A percentile compares a stretch with the other conserved stretches of the same genome.
phyloP scores from a whole-genome alignment of 2,888 invertebrate genomes.

The Megamerina dolium region DNA sequence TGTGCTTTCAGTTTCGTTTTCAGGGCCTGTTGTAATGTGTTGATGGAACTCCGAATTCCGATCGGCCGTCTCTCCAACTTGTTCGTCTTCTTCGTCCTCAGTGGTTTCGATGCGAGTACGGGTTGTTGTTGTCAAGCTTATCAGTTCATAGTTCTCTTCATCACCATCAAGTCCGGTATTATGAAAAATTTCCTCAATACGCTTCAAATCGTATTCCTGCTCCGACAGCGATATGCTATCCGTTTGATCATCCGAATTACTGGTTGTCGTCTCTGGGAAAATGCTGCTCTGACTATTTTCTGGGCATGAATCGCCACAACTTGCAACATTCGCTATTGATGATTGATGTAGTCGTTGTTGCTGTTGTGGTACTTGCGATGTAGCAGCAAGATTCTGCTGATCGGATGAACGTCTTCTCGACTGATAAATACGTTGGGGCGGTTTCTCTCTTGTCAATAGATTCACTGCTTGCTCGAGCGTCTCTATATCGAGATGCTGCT shows the following conservation, averaged over 20 bases:
- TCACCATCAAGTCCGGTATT: constrained; percentile 28
- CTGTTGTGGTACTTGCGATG: background rate
- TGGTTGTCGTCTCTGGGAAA: constrained; percentile 46
- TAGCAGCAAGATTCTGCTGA: constrained; percentile 9
- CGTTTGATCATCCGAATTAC: constrained; percentile 46
- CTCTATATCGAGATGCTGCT: constrained; percentile 35
- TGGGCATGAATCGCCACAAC: constrained; percentile 37
- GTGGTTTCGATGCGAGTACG: constrained; percentile 36
- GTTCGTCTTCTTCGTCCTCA: constrained; percentile 26
- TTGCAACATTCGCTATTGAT: too few species aligned
- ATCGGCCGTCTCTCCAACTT: constrained; percentile 11
- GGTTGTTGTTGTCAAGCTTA: constrained; percentile 40
- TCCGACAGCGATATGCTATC: constrained; percentile 43
- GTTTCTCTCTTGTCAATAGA: constrained; percentile 32
- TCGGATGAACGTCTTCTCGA: constrained; percentile 29
- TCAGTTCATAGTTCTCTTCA: constrained; percentile 35
- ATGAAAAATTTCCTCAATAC: constrained; percentile 40
- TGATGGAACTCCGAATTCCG: constrained; percentile 10
- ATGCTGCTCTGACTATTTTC: constrained; percentile 46
- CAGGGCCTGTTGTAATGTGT: constrained; percentile 17
- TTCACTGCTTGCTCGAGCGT: constrained; percentile 33
- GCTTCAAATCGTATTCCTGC: constrained; percentile 44
- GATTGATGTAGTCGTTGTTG: background rate
- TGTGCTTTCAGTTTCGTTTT: constrained; percentile 27
- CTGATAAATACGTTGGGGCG: constrained; percentile 43